Evolutionary conservation across 2,113 vertebrate species (phyloP).

Genomic region (Chamaetylas fuelleborni): DNA sequence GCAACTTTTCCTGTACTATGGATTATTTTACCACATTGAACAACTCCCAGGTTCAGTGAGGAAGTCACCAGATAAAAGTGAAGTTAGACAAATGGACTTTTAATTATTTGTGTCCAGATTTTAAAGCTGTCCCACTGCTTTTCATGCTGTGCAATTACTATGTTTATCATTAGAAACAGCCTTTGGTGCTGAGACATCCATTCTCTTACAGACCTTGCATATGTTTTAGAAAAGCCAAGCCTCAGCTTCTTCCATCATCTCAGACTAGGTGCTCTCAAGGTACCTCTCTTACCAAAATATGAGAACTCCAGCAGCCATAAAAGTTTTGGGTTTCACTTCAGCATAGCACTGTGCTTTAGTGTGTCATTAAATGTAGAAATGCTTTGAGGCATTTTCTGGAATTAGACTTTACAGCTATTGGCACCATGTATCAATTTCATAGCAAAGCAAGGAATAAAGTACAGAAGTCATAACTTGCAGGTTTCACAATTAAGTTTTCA

Average conservation of each 20-base stretch:
- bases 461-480: background rate
- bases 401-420: background rate
- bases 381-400: background rate
- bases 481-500: background rate
- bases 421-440: background rate
- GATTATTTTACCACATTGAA: background rate
- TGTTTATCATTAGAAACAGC: background rate
- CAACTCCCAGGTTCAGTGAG: rapidly evolving
- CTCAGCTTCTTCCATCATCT: background rate
- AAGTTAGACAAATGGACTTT: background rate
- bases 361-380: background rate
- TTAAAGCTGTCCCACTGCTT: background rate
- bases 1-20: background rate
- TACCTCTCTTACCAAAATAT: background rate
- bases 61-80: background rate
- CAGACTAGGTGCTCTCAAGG: background rate
- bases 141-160: background rate
- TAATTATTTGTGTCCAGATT: background rate
- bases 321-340: background rate
- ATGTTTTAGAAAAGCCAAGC: background rate
- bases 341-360: background rate
- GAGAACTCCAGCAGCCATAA: background rate
- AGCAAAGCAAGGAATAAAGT: background rate
- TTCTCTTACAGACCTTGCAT: background rate
- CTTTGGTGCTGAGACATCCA: background rate